Evolutionary conservation across 2,797 vertebrate genomes (phyloP).

Genomic region (Manis pentadactyla): DNA sequence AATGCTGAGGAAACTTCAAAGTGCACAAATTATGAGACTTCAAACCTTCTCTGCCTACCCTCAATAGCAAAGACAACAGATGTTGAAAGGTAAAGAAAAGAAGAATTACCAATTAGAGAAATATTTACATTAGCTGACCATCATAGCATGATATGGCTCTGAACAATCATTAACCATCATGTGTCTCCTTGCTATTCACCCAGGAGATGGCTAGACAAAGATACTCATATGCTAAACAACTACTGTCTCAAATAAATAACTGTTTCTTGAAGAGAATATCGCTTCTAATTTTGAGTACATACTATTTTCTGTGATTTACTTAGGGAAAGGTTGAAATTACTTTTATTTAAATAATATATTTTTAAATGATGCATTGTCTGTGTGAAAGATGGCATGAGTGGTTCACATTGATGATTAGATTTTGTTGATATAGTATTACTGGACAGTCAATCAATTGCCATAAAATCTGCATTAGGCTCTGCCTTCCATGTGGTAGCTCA

Average conservation of each 20-base stretch:
- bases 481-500: neutral
- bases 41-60: neutral
- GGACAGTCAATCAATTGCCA: neutral
- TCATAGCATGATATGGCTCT: neutral
- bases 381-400: neutral
- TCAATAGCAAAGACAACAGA: neutral
- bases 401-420: neutral
- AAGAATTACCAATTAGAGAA: neutral
- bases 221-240: neutral
- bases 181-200: neutral
- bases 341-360: neutral
- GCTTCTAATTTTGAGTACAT: neutral
- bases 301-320: neutral
- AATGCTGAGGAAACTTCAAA: neutral
- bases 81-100: neutral
- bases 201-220: neutral
- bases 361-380: neutral
- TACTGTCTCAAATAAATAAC: neutral
- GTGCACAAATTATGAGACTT: neutral
- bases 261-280: neutral
- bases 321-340: neutral
- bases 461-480: neutral
- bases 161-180: neutral
- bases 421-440: neutral
- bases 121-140: neutral